phyloP scores from a whole-genome alignment of 2,113 vertebrate genomes.

The Cyphomyrus discorhynchus region DNA sequence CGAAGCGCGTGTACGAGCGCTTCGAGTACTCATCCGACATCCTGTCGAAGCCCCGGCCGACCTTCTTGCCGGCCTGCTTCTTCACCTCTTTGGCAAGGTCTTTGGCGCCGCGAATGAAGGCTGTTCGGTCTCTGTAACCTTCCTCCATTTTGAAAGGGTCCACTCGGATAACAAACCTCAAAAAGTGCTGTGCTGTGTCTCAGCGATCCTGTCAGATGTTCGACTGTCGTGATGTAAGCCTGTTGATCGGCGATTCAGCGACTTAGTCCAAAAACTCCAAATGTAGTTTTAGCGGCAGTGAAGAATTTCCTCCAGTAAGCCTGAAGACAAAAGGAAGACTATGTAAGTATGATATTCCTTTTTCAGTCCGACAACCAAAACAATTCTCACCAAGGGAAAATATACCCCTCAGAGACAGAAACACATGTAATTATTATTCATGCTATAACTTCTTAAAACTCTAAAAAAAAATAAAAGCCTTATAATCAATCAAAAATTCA shows the following conservation, averaged over 20 bases:
- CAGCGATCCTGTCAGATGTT: background rate
- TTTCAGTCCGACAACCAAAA: background rate
- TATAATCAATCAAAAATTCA: background rate
- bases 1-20: conserved; percentile 85
- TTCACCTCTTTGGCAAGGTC: conserved; percentile 97
- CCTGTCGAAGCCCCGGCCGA: conserved; percentile 77
- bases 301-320: background rate
- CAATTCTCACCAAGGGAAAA: background rate
- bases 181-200: background rate
- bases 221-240: background rate
- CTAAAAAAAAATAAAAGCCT: background rate
- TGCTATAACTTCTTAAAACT: background rate
- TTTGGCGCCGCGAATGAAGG: conserved; percentile 92
- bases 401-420: background rate
- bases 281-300: conserved; percentile 13
- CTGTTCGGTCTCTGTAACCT: conserved; percentile 80
- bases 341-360: background rate
- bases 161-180: conserved; percentile 13
- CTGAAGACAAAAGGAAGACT: conserved; percentile 10
- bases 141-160: conserved; percentile 74
- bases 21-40: conserved; percentile 87
- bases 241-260: conserved; percentile 35
- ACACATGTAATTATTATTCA: background rate
- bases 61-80: conserved; percentile 84
- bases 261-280: conserved; percentile 40